Percentiles rank a stretch among this genome's conserved stretches.
Evolutionary conservation across 2,797 vertebrate genomes (phyloP).

Genomic region (Discoglossus pictus): DNA sequence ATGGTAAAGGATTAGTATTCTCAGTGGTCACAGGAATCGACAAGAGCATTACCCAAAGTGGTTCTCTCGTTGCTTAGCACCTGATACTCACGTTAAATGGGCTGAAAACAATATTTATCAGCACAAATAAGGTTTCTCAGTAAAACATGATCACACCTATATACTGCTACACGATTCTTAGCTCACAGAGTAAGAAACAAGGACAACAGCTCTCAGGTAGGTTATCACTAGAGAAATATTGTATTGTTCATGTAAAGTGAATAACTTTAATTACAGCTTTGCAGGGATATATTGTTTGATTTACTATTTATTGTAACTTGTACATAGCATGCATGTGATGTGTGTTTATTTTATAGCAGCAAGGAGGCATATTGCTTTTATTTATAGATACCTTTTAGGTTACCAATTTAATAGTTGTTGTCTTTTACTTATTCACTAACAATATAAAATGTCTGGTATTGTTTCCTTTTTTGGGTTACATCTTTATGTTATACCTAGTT

Average conservation of each 20-base stretch:
- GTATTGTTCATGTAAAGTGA: slow-evolving; percentile 3
- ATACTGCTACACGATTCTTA: neutral
- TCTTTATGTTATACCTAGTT: too few relatives aligned
- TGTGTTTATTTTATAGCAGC: too few relatives aligned
- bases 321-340: too few relatives aligned
- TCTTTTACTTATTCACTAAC: too few relatives aligned
- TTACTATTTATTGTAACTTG: too few relatives aligned
- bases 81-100: slow-evolving; percentile 27
- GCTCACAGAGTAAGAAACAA: neutral
- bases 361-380: too few relatives aligned
- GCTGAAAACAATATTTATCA: slow-evolving; percentile 19
- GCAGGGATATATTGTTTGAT: too few relatives aligned
- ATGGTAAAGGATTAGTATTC: slow-evolving; percentile 7
- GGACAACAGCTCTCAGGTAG: slow-evolving; percentile 10
- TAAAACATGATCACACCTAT: slow-evolving; percentile 4
- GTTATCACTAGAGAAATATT: neutral
- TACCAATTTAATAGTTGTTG: too few relatives aligned
- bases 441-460: too few relatives aligned
- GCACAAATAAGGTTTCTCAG: slow-evolving; percentile 35
- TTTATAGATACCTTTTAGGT: too few relatives aligned
- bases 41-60: neutral
- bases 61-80: slow-evolving; percentile 35
- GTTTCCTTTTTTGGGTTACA: too few relatives aligned
- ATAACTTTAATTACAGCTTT: too few relatives aligned
- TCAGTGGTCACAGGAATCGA: slow-evolving; percentile 31